phyloP scores from a whole-genome alignment of 2,797 vertebrate genomes.

The Anomalospiza imberbis region DNA sequence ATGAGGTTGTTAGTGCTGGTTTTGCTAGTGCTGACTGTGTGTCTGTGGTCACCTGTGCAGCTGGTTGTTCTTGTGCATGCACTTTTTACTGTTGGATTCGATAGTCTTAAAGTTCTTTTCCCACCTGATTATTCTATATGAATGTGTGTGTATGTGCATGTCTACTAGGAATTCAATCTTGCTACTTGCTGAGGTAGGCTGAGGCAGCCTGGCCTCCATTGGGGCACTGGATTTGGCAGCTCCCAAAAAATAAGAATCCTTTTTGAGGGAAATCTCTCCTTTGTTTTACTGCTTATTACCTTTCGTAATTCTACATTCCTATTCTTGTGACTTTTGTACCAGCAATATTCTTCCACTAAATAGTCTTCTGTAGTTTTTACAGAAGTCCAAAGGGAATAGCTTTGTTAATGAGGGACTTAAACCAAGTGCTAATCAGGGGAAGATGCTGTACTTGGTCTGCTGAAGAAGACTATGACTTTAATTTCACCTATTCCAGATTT shows the following conservation, averaged over 20 bases:
- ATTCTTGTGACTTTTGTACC: neutral
- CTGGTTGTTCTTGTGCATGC: neutral
- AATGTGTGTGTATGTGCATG: rapidly evolving
- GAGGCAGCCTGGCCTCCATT: neutral
- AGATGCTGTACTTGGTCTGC: neutral
- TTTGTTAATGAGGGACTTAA: neutral
- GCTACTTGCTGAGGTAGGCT: neutral
- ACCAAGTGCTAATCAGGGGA: neutral
- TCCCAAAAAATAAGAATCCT: neutral
- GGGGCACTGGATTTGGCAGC: neutral
- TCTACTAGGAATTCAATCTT: neutral
- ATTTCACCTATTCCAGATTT: neutral
- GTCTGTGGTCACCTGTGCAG: neutral
- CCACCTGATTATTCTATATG: neutral
- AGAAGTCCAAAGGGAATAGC: neutral
- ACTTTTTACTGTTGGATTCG: neutral
- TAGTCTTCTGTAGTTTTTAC: neutral
- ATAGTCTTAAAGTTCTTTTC: neutral
- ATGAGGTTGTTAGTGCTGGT: neutral
- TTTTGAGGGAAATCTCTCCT: neutral
- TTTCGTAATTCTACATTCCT: neutral
- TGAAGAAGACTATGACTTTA: neutral
- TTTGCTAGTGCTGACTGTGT: neutral
- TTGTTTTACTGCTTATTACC: neutral
- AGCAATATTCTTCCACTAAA: neutral